Percentiles rank a stretch among this genome's conserved stretches.
These are phyloP conservation scores for Pygoscelis antarcticus DNA, from an alignment of 2,113 vertebrate species.

Conservation along the genomic window DNA sequence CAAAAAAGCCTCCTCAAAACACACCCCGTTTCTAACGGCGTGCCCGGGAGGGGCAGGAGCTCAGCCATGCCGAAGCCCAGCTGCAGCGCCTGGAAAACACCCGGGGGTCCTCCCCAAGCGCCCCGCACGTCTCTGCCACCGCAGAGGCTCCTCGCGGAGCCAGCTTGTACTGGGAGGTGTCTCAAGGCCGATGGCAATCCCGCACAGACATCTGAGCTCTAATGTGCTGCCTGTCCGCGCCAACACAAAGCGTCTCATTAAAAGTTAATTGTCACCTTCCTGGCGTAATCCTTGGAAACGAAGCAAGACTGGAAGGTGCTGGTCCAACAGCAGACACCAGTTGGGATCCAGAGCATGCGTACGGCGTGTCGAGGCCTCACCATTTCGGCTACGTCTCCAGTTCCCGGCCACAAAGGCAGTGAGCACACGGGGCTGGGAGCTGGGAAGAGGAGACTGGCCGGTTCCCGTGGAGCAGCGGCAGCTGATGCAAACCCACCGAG, in stretches of 20 bases:
- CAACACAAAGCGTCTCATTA: not conserved
- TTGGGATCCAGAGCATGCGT: accelerated
- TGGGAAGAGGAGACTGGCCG: not conserved
- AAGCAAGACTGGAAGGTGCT: not conserved
- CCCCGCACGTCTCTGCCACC: accelerated
- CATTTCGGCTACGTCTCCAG: accelerated
- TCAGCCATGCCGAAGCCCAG: not conserved
- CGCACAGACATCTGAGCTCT: not conserved
- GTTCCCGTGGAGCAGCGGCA: accelerated
- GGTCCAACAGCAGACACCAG: not conserved
- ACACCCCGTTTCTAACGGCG: accelerated
- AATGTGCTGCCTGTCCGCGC: accelerated
- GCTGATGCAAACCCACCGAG: not conserved
- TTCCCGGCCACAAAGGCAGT: not conserved
- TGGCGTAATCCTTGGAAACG: accelerated
- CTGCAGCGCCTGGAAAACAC: not conserved
- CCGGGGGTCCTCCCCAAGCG: not conserved
- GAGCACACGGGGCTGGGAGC: not conserved
- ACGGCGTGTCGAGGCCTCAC: accelerated
- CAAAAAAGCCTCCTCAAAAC: not conserved
- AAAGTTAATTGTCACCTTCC: not conserved
- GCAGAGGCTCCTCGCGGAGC: not conserved
- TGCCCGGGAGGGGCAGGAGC: not conserved
- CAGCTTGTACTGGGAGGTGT: not conserved
- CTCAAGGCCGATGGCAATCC: accelerated